Base-by-base conservation (phyloP, 2,888 invertebrate species). In the Mythimna lalbum region DNA sequence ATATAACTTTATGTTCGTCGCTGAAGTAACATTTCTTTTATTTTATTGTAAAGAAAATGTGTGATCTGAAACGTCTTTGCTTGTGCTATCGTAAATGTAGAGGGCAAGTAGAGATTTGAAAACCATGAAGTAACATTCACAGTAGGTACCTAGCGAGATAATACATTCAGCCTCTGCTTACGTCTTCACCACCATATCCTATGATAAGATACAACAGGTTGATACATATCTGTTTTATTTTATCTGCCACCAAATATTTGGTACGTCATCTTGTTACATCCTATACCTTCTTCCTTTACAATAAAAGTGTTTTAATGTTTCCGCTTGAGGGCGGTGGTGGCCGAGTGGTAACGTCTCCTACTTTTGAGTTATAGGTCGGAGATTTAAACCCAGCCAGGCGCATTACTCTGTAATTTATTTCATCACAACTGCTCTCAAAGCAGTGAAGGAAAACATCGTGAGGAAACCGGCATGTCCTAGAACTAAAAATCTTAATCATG, bases 1-100 rank as follows among this genome's bases (percentile, higher is more conserved):
- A 72, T 75, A 73, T 62, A 57, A 75, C 39, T 57, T 61, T 63
- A 47, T 69, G 56, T 76, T 10, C 36, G 65, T 70, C 57, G 70
- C 69, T 61, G 60, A 60, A 68, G 39, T 27, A 21, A 63, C 56
- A 27, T 62, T 64, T 49, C 64, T 80, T 61, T 72, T 64, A 65
- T 70, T 73, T 75, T 57, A 52, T 27, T 67, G 43, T 63, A 10
- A 39, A 43, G 6, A 33, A 47, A 57, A 27, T 14, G 36, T 55
- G 43, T 65, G 21, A 47, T 36, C 36, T 36, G 14, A 9, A 75
- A 64, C 7, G 43, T 7, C 7, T 50, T 43, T 64, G 14, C 33
- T 47, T 47, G 3, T 27, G 17, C 19, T 31, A 6, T 14, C 14
- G 3, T 17, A 12, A 49, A 39, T 31, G 0, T 21, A 27, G n/a